Conservation (phyloP, 2,113 vertebrate genomes). For the Pimephales promelas region DNA sequence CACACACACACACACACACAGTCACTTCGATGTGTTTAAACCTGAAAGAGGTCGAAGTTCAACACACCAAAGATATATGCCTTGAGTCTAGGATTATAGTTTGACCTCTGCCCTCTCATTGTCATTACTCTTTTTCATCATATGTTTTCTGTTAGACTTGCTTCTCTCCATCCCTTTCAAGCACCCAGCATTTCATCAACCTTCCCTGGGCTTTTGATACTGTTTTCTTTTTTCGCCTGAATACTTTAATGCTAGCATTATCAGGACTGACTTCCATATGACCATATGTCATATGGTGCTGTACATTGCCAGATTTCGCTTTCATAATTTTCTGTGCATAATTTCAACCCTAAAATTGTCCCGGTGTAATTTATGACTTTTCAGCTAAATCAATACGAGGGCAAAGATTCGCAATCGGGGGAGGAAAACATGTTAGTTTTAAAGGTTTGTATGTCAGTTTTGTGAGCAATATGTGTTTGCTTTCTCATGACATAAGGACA, state of each 20-base stretch:
- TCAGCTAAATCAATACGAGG: neutral
- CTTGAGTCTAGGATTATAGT: slow-evolving; percentile 36
- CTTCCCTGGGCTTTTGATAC: neutral
- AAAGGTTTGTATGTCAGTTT: neutral
- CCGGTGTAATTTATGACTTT: neutral
- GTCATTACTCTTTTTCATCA: slow-evolving; percentile 38
- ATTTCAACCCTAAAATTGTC: neutral
- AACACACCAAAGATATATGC: slow-evolving; percentile 45
- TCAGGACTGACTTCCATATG: slow-evolving; percentile 26
- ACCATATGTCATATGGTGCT: neutral
- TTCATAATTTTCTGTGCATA: neutral
- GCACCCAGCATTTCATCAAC: slow-evolving; percentile 15
- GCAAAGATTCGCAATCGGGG: neutral
- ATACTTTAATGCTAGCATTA: slow-evolving; percentile 12
- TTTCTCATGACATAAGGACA: slow-evolving; percentile 9
- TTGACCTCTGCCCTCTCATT: slow-evolving; percentile 24
- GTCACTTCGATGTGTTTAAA: slow-evolving; percentile 30
- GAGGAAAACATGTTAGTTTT: neutral
- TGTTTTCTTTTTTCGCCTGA: neutral
- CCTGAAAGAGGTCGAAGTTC: slow-evolving; percentile 50
- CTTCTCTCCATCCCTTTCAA: slow-evolving; percentile 16
- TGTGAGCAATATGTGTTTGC: slow-evolving; percentile 15
- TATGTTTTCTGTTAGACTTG: slow-evolving; percentile 39
- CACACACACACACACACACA: slow-evolving; percentile 18
- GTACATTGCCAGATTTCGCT: neutral